Conservation (phyloP, 2,797 vertebrate species). For the Acanthurus tractus region DNA sequence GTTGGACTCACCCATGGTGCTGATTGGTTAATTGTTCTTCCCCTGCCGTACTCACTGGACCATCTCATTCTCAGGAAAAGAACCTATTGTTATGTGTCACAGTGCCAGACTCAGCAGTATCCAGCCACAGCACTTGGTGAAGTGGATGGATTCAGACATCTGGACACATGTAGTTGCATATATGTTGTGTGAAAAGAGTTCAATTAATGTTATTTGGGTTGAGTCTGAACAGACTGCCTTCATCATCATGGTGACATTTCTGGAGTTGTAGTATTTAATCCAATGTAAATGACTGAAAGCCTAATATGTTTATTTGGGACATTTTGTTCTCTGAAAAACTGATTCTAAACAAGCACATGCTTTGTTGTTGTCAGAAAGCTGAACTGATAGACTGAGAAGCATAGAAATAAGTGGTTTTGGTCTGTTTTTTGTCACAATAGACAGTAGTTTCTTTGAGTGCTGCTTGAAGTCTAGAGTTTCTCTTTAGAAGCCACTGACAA, state of each 20-base stretch:
- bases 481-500: background rate
- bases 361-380: constrained; percentile 6
- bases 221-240: too few species aligned
- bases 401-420: background rate
- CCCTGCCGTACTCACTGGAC: too few species aligned
- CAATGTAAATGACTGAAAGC: background rate
- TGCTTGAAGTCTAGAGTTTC: background rate
- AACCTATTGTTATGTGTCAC: too few species aligned
- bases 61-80: too few species aligned
- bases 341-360: background rate
- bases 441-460: background rate
- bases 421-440: background rate
- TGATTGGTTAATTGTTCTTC: too few species aligned
- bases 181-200: background rate
- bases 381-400: background rate
- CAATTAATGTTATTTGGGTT: too few species aligned
- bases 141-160: too few species aligned
- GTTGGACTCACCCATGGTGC: too few species aligned
- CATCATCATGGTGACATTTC: too few species aligned
- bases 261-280: background rate
- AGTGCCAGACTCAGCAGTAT: too few species aligned
- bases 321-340: constrained; percentile 8
- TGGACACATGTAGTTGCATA: too few species aligned
- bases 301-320: background rate
- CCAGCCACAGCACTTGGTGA: too few species aligned